Evolutionary conservation across 2,113 vertebrate species (phyloP).

Genomic region (Gymnocephalus cernua): DNA sequence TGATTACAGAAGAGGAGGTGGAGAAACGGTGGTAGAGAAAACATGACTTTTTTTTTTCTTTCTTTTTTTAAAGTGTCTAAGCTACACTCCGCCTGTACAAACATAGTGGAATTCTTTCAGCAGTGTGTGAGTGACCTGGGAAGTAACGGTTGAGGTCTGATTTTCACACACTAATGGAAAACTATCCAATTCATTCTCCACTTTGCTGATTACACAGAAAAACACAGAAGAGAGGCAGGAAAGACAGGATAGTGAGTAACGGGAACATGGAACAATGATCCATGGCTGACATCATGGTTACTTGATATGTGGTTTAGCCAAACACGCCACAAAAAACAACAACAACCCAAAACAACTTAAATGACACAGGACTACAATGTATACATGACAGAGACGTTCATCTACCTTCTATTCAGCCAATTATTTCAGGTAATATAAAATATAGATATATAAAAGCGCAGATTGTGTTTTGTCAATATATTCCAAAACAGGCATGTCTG

Average conservation of each 20-base stretch:
- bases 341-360: not conserved
- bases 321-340: not conserved
- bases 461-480: not conserved
- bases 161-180: constrained; percentile 51
- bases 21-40: not conserved
- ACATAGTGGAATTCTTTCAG: constrained; percentile 52
- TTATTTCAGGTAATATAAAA: not conserved
- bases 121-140: constrained; percentile 36
- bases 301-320: not conserved
- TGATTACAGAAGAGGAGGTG: not conserved
- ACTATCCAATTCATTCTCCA: not conserved
- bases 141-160: constrained; percentile 31
- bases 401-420: not conserved
- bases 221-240: not conserved
- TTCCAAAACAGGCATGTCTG: not conserved
- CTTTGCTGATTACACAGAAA: constrained; percentile 17
- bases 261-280: not conserved
- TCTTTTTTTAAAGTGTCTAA: too few relatives aligned
- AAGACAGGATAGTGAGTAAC: not conserved
- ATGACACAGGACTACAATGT: not conserved
- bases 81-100: constrained; percentile 8
- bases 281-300: not conserved
- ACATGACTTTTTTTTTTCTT: not conserved
- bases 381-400: not conserved
- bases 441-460: not conserved